Percentiles rank a stretch among this genome's conserved stretches.
Conservation (phyloP, 2,113 vertebrate species). For the Plecotus auritus region DNA sequence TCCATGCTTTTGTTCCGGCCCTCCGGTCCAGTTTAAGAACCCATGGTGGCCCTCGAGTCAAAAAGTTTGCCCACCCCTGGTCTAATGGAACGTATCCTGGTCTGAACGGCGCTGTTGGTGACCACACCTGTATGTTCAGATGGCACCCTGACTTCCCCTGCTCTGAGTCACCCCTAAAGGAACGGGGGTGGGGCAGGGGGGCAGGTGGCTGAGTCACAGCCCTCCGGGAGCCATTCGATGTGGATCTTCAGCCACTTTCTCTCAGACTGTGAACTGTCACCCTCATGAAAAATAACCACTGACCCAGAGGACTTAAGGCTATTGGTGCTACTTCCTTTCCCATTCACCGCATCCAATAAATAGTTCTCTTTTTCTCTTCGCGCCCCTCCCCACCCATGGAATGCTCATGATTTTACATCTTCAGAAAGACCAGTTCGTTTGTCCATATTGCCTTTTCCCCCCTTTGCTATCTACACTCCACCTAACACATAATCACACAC, state of each 20-base stretch:
- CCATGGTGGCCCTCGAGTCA: too few species aligned
- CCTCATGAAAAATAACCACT: not conserved
- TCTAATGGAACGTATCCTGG: not conserved
- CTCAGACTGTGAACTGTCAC: not conserved
- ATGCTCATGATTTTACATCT: not conserved
- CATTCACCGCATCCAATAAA: not conserved
- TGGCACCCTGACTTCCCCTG: not conserved
- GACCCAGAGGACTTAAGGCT: not conserved
- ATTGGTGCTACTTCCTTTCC: not conserved
- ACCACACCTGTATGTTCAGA: not conserved
- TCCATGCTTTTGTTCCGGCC: too few species aligned
- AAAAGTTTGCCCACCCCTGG: too few species aligned
- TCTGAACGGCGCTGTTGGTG: not conserved
- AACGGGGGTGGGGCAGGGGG: accelerated
- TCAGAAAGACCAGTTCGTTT: not conserved
- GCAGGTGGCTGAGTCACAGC: not conserved
- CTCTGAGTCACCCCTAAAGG: not conserved
- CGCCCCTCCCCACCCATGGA: not conserved
- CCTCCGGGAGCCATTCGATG: not conserved
- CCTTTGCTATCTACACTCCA: not conserved
- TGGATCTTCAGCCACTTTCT: not conserved
- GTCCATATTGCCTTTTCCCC: not conserved
- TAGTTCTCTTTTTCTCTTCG: not conserved
- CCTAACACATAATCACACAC: not conserved
- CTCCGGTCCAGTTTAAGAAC: too few species aligned